Conservation (phyloP, 2,797 vertebrate species). For the Propithecus perrieri region DNA sequence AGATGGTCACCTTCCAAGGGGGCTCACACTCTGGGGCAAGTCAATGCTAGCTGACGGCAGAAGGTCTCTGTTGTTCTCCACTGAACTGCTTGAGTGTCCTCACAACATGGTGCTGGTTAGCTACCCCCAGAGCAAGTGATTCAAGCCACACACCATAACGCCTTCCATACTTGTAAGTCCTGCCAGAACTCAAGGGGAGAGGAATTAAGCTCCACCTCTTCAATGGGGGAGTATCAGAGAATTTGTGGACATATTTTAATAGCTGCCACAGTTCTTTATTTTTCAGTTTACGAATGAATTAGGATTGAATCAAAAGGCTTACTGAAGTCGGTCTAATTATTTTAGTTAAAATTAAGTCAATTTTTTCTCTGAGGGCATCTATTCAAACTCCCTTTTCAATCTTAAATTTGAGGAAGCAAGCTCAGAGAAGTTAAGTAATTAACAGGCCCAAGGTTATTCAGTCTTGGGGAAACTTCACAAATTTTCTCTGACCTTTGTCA, state of each 20-base stretch:
- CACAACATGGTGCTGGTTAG: not conserved
- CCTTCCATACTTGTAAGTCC: not conserved
- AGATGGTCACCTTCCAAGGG: not conserved
- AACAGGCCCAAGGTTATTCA: not conserved
- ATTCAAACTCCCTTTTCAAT: not conserved
- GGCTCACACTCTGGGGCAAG: not conserved
- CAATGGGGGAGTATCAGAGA: not conserved
- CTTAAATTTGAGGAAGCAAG: not conserved
- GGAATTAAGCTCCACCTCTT: not conserved
- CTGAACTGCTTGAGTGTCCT: not conserved
- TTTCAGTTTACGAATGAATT: constrained; percentile 33
- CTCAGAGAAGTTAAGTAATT: constrained; percentile 16
- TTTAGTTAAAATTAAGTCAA: not conserved
- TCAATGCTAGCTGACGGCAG: not conserved
- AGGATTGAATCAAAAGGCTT: constrained; percentile 28
- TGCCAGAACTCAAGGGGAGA: not conserved
- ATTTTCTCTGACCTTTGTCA: constrained; percentile 33
- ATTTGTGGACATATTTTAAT: not conserved
- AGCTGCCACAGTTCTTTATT: not conserved
- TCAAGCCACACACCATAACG: not conserved
- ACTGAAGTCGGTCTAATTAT: not conserved
- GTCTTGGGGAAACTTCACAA: not conserved
- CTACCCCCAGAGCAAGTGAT: not conserved
- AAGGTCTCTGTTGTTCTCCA: not conserved
- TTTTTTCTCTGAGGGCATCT: not conserved